Evolutionary conservation across 2,797 vertebrate species (phyloP), one percentile per base, ranked within the genome.

Genomic region (Malurus splendens): DNA sequence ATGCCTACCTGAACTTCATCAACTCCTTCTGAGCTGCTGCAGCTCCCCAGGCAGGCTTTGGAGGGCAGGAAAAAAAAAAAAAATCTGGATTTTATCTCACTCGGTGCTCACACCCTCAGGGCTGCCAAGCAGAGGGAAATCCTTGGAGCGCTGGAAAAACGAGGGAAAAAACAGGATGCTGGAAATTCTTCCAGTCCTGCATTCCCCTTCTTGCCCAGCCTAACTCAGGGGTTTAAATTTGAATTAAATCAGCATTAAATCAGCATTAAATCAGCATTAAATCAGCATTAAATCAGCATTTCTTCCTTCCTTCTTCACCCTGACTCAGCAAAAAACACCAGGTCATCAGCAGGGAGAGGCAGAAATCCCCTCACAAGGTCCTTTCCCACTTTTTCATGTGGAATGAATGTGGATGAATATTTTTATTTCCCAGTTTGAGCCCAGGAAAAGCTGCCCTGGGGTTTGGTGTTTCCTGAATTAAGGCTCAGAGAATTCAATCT

Each of bases 1-100:
- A 99, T 3, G 98, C 98, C 0, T 99, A 99, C 68, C 97, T 99
- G 72, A 98, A 96, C 92, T 99, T 99, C 79, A 99, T 99, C 95
- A 98, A 99, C 98, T 99, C 99, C 52, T 99, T 99, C 96, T 99
- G 97, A 99, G 42, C 74, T 75, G 87, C 78, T 90, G 45, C 82
- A 89, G 41, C 70, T 86, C 62, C 1, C 2, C 4, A 55, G 8
- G 39, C 71, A 75, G 66, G 19, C 38, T 56, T 87, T 33, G 22
- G 25, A 33, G 57, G 19, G 15, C 41, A 77, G 50, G 70, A 74
- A 77, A 30, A 84, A 76, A 84, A 76, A 62, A 4, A 32, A 32
- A 32, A 32, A 32, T 9, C 23, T 4, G 0, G 17, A 19, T 51
- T 62, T 70, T 56, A 32, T 36, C 55, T 65, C 15, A 41, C 17